Evolutionary conservation across 2,888 invertebrate species (phyloP).

Genomic region (Zhuqinia jingwanae): DNA sequence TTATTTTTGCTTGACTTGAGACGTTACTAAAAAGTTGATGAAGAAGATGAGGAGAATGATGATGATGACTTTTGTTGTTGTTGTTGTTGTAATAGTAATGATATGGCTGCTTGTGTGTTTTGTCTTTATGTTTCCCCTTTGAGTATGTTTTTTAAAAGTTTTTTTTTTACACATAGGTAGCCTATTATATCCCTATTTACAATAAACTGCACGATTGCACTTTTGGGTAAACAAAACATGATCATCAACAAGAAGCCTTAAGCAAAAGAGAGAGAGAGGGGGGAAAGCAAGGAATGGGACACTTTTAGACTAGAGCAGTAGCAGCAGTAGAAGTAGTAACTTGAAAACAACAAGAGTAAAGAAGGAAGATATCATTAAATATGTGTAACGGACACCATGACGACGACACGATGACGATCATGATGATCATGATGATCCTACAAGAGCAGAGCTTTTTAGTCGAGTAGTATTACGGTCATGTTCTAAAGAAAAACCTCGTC

Average conservation of each 20-base stretch:
- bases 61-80: too few relatives aligned
- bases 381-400: constrained; percentile 27
- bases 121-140: too few relatives aligned
- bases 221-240: constrained; percentile 61
- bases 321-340: background rate
- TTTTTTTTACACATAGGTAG: too few relatives aligned
- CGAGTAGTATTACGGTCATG: constrained; percentile 39
- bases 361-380: constrained; percentile 42
- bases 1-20: background rate
- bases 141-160: too few relatives aligned
- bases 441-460: background rate
- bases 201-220: constrained; percentile 65
- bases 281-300: too few relatives aligned
- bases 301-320: too few relatives aligned
- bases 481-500: constrained; percentile 21
- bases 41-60: too few relatives aligned
- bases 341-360: background rate
- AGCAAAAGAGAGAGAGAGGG: background rate
- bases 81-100: too few relatives aligned
- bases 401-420: too few relatives aligned
- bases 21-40: too few relatives aligned
- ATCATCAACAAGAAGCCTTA: background rate
- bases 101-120: too few relatives aligned
- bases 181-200: constrained; percentile 6
- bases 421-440: constrained; percentile 23